Base-by-base conservation (phyloP, 2,888 invertebrate species). In the Rhagonycha lutea region DNA sequence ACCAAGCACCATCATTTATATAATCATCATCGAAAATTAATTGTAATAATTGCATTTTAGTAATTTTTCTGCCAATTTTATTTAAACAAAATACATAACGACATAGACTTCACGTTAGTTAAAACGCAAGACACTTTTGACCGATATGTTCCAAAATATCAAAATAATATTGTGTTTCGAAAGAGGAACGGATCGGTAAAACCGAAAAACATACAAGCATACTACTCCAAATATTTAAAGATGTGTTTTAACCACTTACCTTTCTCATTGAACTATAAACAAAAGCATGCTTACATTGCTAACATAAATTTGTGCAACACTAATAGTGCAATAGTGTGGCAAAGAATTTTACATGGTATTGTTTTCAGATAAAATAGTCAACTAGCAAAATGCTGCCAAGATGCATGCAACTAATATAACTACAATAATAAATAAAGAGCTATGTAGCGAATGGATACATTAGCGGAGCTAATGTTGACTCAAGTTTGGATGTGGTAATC, bases 1-100 rank as follows among this genome's bases (percentile, higher is more conserved):
- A 80, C 80, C 80, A 80, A 79, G 78, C 78, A 79, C 80, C 78
- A 72, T 77, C 68, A 68, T 74, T 65, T 60, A 67, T n/a, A 47
- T 28, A 8, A 8, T 28, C 9, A 28, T 28, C 18, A 61, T 65
- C 63, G 63, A 65, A 24, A 65, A n/a, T 24, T 65, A 24, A 65
- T 65, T 24, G 63, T 23, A 63, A 63, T 63, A 23, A 63, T 63
- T 63, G 26, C 23, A 65, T 24, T 65, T 65, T 7, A 47, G n/a
- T 47, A 47, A n/a, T 47, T 47, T 47, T 47, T 47, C 47, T 47
- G n/a, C 47, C n/a, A n/a, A 47, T 7, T n/a, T 47, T 47, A 47
- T 47, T 47, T 47, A 47, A 47, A 47, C n/a, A 47, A 47, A n/a
- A 47, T 12, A 47, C 47, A 47, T 47, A 47, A 47, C n/a, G 47